phyloP scores from a whole-genome alignment of 1,140 invertebrate genomes.

The Campoletis sonorensis region DNA sequence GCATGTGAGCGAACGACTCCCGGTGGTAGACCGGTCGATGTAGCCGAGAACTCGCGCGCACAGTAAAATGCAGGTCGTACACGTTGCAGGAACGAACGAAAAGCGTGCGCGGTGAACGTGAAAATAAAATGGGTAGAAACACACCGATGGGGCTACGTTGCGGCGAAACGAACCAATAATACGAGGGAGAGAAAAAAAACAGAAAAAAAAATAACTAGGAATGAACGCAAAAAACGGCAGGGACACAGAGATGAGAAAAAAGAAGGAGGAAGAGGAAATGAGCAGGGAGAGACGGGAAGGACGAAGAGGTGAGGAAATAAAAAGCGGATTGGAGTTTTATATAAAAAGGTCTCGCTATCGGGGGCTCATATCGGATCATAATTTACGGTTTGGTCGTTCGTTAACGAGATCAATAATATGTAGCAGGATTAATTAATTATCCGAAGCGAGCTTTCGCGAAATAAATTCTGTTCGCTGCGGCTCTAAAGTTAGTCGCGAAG shows the following conservation, averaged over 20 bases:
- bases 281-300: background rate
- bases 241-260: constrained; percentile 8
- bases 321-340: constrained; percentile 16
- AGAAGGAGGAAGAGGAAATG: constrained; percentile 18
- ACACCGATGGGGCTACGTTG: constrained; percentile 13
- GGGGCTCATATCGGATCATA: constrained; percentile 16
- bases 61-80: constrained; percentile 30
- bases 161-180: constrained; percentile 30
- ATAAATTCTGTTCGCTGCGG: background rate
- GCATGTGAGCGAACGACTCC: constrained; percentile 50
- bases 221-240: background rate
- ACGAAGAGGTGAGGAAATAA: background rate
- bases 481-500: background rate
- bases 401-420: constrained; percentile 24
- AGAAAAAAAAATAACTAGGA: background rate
- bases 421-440: constrained; percentile 5
- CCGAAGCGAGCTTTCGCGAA: constrained; percentile 4
- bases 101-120: constrained; percentile 30
- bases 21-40: constrained; percentile 8
- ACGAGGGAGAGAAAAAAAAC: constrained; percentile 22
- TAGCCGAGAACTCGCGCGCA: constrained; percentile 27
- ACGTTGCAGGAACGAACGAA: constrained; percentile 38
- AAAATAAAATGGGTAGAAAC: constrained; percentile 37
- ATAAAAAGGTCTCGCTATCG: background rate
- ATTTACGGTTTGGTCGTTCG: constrained; percentile 26